These are phyloP conservation scores for Sardinella longiceps DNA, from an alignment of 2,797 vertebrate species.

Conservation along the genomic window DNA sequence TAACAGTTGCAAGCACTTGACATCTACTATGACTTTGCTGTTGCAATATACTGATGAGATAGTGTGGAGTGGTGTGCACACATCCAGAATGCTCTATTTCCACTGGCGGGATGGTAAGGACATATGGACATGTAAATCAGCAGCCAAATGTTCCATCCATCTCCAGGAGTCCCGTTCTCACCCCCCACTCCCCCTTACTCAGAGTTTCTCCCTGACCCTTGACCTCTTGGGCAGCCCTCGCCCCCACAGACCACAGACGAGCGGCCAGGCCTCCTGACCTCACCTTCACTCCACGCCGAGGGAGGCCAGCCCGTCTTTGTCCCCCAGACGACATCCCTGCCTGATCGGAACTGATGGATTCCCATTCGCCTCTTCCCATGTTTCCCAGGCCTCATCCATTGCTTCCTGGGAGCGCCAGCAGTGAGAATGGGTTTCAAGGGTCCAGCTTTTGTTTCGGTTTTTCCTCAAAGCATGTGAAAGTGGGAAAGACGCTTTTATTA, in stretches of 20 bases:
- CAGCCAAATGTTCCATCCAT: slow-evolving; percentile 14
- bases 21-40: not conserved
- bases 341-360: slow-evolving; percentile 21
- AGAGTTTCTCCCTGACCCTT: not conserved
- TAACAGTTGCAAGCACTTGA: not conserved
- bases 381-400: slow-evolving; percentile 17
- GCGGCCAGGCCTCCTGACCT: slow-evolving; percentile 55
- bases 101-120: slow-evolving; percentile 35
- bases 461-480: slow-evolving; percentile 5
- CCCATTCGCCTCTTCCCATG: not conserved
- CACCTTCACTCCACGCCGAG: slow-evolving; percentile 63
- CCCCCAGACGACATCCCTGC: not conserved
- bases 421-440: slow-evolving; percentile 8
- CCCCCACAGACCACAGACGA: slow-evolving; percentile 13
- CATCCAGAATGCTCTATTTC: not conserved
- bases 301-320: slow-evolving; percentile 11
- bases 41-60: not conserved
- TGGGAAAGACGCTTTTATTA: slow-evolving; percentile 4
- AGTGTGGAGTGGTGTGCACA: not conserved
- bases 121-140: slow-evolving; percentile 20
- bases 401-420: slow-evolving; percentile 11
- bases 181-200: not conserved
- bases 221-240: not conserved
- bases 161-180: not conserved
- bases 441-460: not conserved